Conservation (phyloP, 2,888 invertebrate species). For the Cyrtodaria siliqua region DNA sequence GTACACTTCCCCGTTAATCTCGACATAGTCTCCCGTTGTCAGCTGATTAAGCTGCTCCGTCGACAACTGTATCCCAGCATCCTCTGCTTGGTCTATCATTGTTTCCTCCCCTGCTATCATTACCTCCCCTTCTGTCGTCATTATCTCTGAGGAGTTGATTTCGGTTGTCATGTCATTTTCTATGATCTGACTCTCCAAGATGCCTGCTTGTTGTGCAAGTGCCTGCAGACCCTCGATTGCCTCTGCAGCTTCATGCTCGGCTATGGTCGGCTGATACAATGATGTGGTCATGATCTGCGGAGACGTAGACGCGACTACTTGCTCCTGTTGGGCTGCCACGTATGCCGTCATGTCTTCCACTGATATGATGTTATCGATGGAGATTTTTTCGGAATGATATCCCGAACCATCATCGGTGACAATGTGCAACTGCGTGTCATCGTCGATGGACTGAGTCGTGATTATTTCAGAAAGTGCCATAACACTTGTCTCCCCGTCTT, state of each 20-base stretch:
- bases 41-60: constrained; percentile 80
- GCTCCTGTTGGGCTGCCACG: constrained; percentile 23
- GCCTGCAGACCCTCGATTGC: constrained; percentile 83
- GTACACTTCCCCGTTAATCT: constrained; percentile 84
- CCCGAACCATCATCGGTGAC: constrained; percentile 52
- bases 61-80: constrained; percentile 75
- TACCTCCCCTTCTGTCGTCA: constrained; percentile 47
- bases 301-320: neutral
- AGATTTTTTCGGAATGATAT: constrained; percentile 42
- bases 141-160: constrained; percentile 58
- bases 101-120: constrained; percentile 17
- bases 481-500: constrained; percentile 55
- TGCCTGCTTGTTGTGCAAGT: constrained; percentile 77
- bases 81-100: constrained; percentile 31
- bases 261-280: constrained; percentile 18
- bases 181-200: constrained; percentile 58
- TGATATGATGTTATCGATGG: constrained; percentile 70
- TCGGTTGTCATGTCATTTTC: constrained; percentile 60
- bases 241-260: constrained; percentile 79
- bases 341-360: constrained; percentile 74
- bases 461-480: constrained; percentile 70
- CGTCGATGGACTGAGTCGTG: constrained; percentile 55
- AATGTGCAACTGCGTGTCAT: constrained; percentile 43
- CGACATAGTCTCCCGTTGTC: constrained; percentile 82
- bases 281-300: constrained; percentile 4